Percentiles rank a stretch among this genome's conserved stretches.
phyloP scores from a whole-genome alignment of 2,113 vertebrate genomes.

The Toxostoma redivivum region DNA sequence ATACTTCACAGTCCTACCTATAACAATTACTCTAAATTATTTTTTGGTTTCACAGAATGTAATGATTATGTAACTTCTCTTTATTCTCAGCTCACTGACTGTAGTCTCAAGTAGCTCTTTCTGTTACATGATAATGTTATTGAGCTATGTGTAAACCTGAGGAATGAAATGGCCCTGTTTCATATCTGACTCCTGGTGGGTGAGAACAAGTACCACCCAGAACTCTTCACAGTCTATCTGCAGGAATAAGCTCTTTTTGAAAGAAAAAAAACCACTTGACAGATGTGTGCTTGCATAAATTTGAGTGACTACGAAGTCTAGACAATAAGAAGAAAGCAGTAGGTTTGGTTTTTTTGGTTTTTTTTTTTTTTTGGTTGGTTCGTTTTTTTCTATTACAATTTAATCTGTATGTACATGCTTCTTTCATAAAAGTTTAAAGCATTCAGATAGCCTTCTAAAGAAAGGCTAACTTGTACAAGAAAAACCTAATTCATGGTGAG shows the following conservation, averaged over 20 bases:
- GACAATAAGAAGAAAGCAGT: not conserved
- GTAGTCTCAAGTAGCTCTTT: slow-evolving; percentile 6
- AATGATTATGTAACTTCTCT: not conserved
- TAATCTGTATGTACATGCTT: not conserved
- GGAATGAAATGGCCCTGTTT: not conserved
- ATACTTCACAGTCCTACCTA: not conserved
- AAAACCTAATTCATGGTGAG: not conserved
- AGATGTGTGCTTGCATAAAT: not conserved
- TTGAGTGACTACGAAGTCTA: not conserved
- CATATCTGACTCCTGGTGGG: not conserved
- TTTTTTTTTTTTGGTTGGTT: no score
- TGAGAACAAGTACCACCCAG: not conserved
- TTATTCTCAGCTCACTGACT: slow-evolving; percentile 19
- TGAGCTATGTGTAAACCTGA: not conserved
- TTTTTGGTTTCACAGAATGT: not conserved
- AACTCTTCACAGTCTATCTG: not conserved
- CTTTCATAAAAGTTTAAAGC: not conserved
- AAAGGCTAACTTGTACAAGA: not conserved
- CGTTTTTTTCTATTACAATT: not conserved
- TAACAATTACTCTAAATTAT: not conserved
- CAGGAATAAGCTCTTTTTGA: not conserved
- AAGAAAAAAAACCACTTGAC: not conserved
- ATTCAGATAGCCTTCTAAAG: not conserved
- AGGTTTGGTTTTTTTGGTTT: rapidly evolving
- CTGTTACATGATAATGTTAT: not conserved